Evolutionary conservation across 2,797 vertebrate genomes (phyloP).

Genomic region (Acanthis flammea): DNA sequence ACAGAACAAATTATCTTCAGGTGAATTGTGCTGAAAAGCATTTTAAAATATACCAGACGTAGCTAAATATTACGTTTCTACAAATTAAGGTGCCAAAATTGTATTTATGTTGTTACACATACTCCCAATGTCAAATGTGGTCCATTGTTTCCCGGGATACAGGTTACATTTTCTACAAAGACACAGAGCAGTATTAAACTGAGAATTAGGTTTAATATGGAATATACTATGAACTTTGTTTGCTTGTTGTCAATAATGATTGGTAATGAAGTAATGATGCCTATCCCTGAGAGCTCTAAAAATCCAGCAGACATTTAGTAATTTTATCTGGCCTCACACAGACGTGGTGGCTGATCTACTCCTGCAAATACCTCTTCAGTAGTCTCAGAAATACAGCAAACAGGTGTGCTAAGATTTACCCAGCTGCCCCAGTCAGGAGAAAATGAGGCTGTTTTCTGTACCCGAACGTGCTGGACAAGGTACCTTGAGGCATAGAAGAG

Average conservation of each 20-base stretch:
- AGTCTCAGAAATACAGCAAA: background rate
- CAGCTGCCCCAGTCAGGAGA: accelerated
- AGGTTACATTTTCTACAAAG: background rate
- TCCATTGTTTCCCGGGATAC: background rate
- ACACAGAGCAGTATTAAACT: background rate
- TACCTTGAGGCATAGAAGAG: background rate
- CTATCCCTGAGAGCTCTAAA: background rate
- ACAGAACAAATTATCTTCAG: background rate
- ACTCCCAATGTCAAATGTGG: background rate
- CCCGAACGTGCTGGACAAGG: background rate
- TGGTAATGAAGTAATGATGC: background rate
- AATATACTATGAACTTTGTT: background rate
- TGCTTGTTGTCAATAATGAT: background rate
- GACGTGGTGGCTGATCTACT: background rate
- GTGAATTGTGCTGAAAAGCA: background rate
- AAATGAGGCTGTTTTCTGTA: background rate
- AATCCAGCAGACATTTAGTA: background rate
- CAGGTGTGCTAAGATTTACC: background rate
- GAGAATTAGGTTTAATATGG: background rate
- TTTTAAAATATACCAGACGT: background rate
- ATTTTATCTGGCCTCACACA: accelerated
- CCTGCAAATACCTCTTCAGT: background rate
- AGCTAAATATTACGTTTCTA: background rate
- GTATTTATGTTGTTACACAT: background rate
- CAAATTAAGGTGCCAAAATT: background rate